Conservation (phyloP, 2,888 invertebrate genomes). For the Xanthia togata region DNA sequence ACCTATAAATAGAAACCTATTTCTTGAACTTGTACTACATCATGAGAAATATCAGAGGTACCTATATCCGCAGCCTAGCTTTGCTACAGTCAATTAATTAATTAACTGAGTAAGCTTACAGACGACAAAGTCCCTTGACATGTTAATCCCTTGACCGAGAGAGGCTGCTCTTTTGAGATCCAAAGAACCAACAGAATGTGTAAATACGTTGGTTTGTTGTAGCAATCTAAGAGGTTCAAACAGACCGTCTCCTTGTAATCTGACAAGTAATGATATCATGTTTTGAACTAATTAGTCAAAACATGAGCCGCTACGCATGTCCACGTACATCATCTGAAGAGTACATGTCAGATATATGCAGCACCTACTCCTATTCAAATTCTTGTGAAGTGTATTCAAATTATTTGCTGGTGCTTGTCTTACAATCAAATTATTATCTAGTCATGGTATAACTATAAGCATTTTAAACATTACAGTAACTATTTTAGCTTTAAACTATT, state of each 20-base stretch:
- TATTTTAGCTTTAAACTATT: conserved; percentile 7
- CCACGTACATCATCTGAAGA: background rate
- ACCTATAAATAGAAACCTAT: background rate
- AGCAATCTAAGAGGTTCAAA: background rate
- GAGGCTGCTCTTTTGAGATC: background rate
- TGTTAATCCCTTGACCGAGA: conserved; percentile 13
- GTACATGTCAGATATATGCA: background rate
- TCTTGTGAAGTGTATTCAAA: conserved; percentile 11
- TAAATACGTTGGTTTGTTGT: background rate
- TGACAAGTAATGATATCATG: conserved; percentile 41
- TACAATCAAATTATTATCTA: background rate
- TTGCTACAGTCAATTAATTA: conserved; percentile 18
- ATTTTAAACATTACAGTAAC: conserved; percentile 2
- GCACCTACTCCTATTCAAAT: conserved; percentile 1
- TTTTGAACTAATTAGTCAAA: conserved; percentile 47
- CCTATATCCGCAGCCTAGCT: background rate
- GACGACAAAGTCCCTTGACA: conserved; percentile 9
- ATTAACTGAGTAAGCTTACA: conserved; percentile 10
- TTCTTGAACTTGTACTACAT: background rate
- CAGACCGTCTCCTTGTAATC: conserved; percentile 10
- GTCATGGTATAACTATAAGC: conserved; percentile 4
- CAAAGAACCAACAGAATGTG: conserved; percentile 12
- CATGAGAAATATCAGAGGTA: background rate
- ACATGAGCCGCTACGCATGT: conserved; percentile 12
- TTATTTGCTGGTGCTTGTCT: background rate